These are phyloP conservation scores for Polylopha cassiicola DNA, from an alignment of 2,888 invertebrate species.

Conservation along the genomic window DNA sequence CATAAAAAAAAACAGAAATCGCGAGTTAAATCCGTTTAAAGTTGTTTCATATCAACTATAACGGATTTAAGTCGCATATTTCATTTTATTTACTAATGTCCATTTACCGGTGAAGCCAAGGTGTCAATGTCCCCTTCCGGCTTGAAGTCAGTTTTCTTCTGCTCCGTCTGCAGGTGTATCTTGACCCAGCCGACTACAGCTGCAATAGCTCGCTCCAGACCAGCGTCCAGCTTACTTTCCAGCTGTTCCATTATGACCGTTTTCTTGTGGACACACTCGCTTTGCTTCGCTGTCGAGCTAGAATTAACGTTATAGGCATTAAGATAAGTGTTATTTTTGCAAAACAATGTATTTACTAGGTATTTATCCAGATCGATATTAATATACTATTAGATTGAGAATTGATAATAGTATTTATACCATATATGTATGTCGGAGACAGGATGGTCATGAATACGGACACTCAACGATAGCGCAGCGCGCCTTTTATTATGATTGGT, in stretches of 20 bases:
- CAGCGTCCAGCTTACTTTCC: constrained; percentile 93
- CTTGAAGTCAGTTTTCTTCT: constrained; percentile 96
- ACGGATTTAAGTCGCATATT: no score
- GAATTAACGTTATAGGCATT: constrained; percentile 22
- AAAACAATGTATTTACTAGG: no score
- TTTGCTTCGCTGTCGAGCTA: constrained; percentile 91
- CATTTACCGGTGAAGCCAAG: constrained; percentile 85
- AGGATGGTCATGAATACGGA: no score
- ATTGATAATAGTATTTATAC: no score
- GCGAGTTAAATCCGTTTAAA: no score
- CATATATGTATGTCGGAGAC: no score
- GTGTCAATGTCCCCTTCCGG: constrained; percentile 93
- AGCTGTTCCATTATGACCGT: constrained; percentile 90
- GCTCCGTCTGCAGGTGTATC: constrained; percentile 92
- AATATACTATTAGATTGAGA: no score
- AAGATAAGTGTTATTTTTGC: no score
- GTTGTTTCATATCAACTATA: neutral
- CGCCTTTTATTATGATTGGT: no score
- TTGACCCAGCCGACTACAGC: constrained; percentile 95
- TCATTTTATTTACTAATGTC: constrained; percentile 10
- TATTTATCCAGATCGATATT: no score
- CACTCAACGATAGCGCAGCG: no score
- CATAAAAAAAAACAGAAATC: no score
- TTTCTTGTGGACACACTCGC: constrained; percentile 92
- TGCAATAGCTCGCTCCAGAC: constrained; percentile 89